Conservation (phyloP, 2,113 vertebrate genomes). For the Maccullochella peelii region DNA sequence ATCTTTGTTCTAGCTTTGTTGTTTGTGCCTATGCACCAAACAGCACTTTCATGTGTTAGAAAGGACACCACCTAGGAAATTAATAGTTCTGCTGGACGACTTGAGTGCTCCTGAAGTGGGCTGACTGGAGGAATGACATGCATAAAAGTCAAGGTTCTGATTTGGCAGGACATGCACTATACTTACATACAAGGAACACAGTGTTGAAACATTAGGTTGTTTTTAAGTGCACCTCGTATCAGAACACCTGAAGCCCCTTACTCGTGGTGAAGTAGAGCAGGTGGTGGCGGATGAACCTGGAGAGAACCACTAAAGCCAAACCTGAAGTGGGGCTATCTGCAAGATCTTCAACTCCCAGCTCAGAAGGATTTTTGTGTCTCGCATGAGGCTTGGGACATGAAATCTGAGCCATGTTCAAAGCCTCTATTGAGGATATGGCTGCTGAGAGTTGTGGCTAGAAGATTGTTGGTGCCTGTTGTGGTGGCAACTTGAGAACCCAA, state of each 20-base stretch:
- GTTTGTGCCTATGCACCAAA: too few species aligned
- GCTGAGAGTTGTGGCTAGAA: background rate
- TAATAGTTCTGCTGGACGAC: too few species aligned
- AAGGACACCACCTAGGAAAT: too few species aligned
- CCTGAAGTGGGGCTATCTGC: background rate
- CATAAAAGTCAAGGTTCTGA: too few species aligned
- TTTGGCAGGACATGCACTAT: background rate
- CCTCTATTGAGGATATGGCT: background rate
- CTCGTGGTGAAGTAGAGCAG: background rate
- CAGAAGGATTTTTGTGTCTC: background rate
- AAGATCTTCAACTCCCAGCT: background rate
- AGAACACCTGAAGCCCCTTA: background rate
- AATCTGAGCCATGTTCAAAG: background rate
- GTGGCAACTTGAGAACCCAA: background rate
- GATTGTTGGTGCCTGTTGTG: background rate
- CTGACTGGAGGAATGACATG: too few species aligned
- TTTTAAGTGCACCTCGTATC: background rate
- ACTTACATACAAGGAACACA: background rate
- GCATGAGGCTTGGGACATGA: background rate
- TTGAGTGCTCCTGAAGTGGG: too few species aligned
- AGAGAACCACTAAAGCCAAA: background rate
- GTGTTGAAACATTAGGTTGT: background rate
- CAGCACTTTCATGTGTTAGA: too few species aligned
- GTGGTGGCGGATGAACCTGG: background rate
- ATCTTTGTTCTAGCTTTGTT: too few species aligned